Evolutionary conservation across 2,888 invertebrate species (phyloP).

Genomic region (Ophioninae sp.): DNA sequence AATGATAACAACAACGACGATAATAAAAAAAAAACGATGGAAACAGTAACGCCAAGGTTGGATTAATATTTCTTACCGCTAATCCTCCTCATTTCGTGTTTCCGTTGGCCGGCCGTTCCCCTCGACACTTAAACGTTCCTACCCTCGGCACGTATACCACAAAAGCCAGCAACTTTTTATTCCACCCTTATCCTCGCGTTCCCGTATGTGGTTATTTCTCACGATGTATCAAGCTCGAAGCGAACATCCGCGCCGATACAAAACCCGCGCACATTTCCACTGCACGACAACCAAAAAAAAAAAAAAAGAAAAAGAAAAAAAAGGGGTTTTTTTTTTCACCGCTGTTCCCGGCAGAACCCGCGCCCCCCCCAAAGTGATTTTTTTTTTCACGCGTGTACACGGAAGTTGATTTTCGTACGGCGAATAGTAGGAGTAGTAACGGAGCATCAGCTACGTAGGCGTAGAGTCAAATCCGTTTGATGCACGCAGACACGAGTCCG

Average conservation of each 20-base stretch:
- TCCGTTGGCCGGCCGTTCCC: slow-evolving; percentile 59
- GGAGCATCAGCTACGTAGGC: slow-evolving; percentile 60
- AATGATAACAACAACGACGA: neutral
- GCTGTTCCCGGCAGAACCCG: too few relatives aligned
- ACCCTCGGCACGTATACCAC: slow-evolving; percentile 37
- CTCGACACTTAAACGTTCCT: slow-evolving; percentile 44
- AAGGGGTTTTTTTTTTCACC: slow-evolving; percentile 5
- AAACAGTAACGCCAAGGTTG: neutral
- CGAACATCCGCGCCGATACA: slow-evolving; percentile 20
- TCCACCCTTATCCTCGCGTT: neutral
- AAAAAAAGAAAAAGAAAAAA: too few relatives aligned
- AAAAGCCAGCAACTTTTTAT: slow-evolving; percentile 33
- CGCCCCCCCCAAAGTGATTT: too few relatives aligned
- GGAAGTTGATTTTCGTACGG: neutral
- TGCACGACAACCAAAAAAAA: neutral
- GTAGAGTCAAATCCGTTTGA: slow-evolving; percentile 52
- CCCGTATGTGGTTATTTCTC: slow-evolving; percentile 27
- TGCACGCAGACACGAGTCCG: slow-evolving; percentile 56
- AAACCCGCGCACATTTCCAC: slow-evolving; percentile 21
- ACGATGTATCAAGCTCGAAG: slow-evolving; percentile 20
- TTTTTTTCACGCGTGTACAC: slow-evolving; percentile 3
- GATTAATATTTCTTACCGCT: slow-evolving; percentile 73
- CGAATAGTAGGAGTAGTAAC: neutral
- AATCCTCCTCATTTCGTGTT: slow-evolving; percentile 77
- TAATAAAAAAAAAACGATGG: neutral